phyloP scores from a whole-genome alignment of 2,113 vertebrate genomes.

The Lampris megalopsis region DNA sequence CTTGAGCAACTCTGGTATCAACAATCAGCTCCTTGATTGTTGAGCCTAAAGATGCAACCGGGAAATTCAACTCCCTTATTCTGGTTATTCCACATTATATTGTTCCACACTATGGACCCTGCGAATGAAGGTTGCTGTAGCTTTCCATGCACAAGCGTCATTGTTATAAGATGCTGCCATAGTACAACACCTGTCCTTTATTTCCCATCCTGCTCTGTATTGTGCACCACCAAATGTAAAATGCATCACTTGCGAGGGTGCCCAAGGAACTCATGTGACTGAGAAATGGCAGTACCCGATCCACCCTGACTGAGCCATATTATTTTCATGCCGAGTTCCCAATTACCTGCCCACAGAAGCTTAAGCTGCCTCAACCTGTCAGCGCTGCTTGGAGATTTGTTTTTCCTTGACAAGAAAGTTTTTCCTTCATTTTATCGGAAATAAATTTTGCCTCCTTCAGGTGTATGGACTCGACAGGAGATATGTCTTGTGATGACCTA shows the following conservation, averaged over 20 bases:
- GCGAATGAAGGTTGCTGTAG: too few relatives aligned
- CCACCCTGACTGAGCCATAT: conserved; percentile 19
- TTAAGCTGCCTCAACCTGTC: conserved; percentile 16
- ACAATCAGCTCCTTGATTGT: too few relatives aligned
- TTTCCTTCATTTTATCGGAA: not conserved
- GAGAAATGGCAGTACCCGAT: conserved; percentile 21
- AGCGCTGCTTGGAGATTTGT: not conserved
- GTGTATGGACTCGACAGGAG: conserved; percentile 1
- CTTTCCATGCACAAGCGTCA: too few relatives aligned
- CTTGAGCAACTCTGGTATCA: too few relatives aligned
- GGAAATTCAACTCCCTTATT: too few relatives aligned
- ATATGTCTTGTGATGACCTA: conserved; percentile 23
- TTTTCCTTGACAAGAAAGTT: not conserved
- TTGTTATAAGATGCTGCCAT: too few relatives aligned
- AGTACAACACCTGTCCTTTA: too few relatives aligned
- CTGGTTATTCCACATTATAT: too few relatives aligned
- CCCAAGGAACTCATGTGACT: not conserved
- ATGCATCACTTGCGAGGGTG: not conserved
- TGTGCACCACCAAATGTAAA: not conserved
- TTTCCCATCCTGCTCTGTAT: not conserved
- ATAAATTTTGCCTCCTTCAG: conserved; percentile 14
- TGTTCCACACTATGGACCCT: too few relatives aligned
- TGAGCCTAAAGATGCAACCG: too few relatives aligned
- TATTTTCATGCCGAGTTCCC: conserved; percentile 55
- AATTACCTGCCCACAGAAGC: conserved; percentile 41